phyloP scores from a whole-genome alignment of 2,888 invertebrate species.

The Iselma pallidipennis region DNA sequence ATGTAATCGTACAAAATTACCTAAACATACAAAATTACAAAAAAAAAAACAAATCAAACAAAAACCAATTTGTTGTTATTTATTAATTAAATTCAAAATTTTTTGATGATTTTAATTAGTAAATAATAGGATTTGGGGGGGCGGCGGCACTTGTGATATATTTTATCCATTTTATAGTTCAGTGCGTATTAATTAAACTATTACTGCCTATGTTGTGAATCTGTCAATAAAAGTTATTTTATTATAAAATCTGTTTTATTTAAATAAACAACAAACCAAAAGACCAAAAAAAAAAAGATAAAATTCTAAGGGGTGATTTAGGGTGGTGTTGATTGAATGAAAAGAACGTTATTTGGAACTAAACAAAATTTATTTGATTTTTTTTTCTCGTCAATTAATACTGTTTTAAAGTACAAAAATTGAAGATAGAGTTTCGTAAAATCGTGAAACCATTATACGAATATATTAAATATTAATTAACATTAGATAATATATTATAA shows the following conservation, averaged over 20 bases:
- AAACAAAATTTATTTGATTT: conserved; percentile 52
- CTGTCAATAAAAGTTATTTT: conserved; percentile 9
- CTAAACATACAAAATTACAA: neutral
- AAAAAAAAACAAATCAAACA: neutral
- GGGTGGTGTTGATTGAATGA: conserved; percentile 7
- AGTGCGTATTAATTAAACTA: conserved; percentile 3
- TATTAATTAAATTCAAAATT: neutral
- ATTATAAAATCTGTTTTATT: neutral
- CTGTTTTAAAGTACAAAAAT: conserved; percentile 56
- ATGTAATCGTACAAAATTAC: conserved; percentile 1
- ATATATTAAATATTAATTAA: conserved; percentile 41
- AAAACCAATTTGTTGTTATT: neutral
- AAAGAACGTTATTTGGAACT: conserved; percentile 32
- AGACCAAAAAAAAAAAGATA: neutral
- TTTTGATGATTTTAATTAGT: neutral
- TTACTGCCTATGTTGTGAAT: conserved; percentile 9
- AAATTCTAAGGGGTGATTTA: neutral
- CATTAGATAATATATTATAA: conserved; percentile 46
- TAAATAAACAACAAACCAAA: neutral
- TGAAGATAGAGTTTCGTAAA: conserved; percentile 46
- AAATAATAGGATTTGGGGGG: conserved; percentile 2
- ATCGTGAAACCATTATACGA: conserved; percentile 51
- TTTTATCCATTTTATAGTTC: conserved; percentile 7
- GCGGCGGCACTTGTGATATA: conserved; percentile 7
- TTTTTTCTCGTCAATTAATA: conserved; percentile 51